Evolutionary conservation across 2,888 invertebrate genomes (phyloP), one percentile per base, ranked within the genome.

Genomic region (Noctua janthina): DNA sequence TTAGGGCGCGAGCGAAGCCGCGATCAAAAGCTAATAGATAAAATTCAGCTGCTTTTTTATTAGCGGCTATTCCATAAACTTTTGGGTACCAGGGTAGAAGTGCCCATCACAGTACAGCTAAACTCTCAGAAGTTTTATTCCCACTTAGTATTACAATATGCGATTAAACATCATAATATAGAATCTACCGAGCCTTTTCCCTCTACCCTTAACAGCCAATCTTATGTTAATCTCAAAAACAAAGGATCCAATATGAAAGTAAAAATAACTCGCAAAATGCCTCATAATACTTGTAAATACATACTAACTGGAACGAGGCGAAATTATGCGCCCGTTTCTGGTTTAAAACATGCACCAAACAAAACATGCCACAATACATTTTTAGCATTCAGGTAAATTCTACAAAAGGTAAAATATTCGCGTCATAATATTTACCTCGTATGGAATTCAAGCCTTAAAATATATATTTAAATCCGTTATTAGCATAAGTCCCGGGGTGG

Each of bases 381-480:
- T 84, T 77, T 80, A 69, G 73, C 75, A 62, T 74, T 81, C 56
- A 76, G 49, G 59, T 87, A 76, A 76, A 78, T 73, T 74, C 51
- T 20, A 70, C 76, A 81, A 76, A 73, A 78, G 68, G 56, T 76
- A 69, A 81, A 82, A 83, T 81, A 56, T 79, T 71, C 56, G 68
- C 77, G 78, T 81, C 81, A 81, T 69, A 87, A 82, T 85, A 88
- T 88, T 89, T 89, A 82, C 89, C 78, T 86, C 80, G 76, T 78
- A 74, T 71, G 68, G 78, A 74, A 82, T 81, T 81, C 71, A 68
- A 77, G 79, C 86, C 78, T 83, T 86, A 90, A 91, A 89, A 90
- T 90, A 91, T 91, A 90, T 89, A 92, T 92, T 92, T 92, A 91
- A 91, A 90, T 90, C 85, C 76, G 78, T 86, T 84, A 92, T 93